These are phyloP conservation scores for Hippocampus barbouri DNA, from an alignment of 2,113 vertebrate species.

Conservation along the genomic window DNA sequence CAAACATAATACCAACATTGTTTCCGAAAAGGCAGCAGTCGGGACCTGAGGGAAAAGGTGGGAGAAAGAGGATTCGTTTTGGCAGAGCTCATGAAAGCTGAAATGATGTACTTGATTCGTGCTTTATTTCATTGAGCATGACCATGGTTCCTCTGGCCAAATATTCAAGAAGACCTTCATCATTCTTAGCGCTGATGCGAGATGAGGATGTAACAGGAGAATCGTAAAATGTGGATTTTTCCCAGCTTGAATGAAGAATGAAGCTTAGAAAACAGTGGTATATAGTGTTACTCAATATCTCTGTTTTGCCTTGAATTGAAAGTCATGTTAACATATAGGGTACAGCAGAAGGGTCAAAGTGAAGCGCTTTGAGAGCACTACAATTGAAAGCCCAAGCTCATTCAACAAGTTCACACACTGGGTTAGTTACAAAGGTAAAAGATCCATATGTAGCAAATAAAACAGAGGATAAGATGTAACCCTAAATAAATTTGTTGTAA, in stretches of 20 bases:
- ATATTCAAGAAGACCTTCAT: constrained; percentile 39
- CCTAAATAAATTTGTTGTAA: too few relatives aligned
- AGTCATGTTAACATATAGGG: not conserved
- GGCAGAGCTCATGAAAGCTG: constrained; percentile 44
- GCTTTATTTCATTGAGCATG: constrained; percentile 52
- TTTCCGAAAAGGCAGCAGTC: constrained; percentile 46
- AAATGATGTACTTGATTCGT: constrained; percentile 57
- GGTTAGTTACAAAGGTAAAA: too few relatives aligned
- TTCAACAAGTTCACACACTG: not conserved
- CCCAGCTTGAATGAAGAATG: constrained; percentile 38
- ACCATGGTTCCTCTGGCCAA: constrained; percentile 41
- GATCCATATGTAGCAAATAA: too few relatives aligned
- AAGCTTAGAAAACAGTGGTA: not conserved
- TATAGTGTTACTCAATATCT: not conserved
- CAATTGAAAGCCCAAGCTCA: too few relatives aligned
- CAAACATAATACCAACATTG: constrained; percentile 68
- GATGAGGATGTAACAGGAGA: constrained; percentile 47
- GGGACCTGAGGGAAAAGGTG: constrained; percentile 42
- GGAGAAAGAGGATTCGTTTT: constrained; percentile 33
- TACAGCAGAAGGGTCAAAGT: not conserved
- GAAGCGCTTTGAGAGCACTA: too few relatives aligned
- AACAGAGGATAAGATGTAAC: too few relatives aligned
- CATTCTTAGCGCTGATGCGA: constrained; percentile 21
- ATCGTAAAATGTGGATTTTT: constrained; percentile 46
- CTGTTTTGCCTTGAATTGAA: not conserved